A percentile compares a stretch with the other conserved stretches of the same genome.
Evolutionary conservation across 2,888 invertebrate genomes (phyloP).

Genomic region (Magallana nippona): DNA sequence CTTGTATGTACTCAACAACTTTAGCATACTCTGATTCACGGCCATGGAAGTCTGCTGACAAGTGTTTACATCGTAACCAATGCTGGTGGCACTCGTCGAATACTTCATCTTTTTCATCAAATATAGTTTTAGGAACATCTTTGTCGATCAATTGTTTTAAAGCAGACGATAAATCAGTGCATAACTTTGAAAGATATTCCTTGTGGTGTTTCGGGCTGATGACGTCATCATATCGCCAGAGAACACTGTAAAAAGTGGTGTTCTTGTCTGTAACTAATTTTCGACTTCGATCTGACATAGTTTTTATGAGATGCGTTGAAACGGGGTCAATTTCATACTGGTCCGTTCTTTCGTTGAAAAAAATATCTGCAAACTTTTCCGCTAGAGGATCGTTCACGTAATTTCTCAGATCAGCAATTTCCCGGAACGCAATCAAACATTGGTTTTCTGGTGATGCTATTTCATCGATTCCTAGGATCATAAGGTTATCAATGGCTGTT

Average conservation of each 20-base stretch:
- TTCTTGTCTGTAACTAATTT: slow-evolving; percentile 63
- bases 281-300: slow-evolving; percentile 64
- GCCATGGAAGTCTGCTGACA: slow-evolving; percentile 60
- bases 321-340: slow-evolving; percentile 63
- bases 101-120: slow-evolving; percentile 59
- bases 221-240: slow-evolving; percentile 78
- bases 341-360: slow-evolving; percentile 65
- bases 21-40: slow-evolving; percentile 60
- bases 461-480: slow-evolving; percentile 67
- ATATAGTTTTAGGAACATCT: slow-evolving; percentile 54
- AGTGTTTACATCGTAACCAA: slow-evolving; percentile 61
- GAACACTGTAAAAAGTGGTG: slow-evolving; percentile 67
- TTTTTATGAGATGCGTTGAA: slow-evolving; percentile 59
- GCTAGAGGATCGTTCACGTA: slow-evolving; percentile 69
- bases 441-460: slow-evolving; percentile 61
- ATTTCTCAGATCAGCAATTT: slow-evolving; percentile 78
- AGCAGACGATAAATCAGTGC: slow-evolving; percentile 60
- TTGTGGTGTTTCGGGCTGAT: slow-evolving; percentile 73
- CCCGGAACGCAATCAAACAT: slow-evolving; percentile 71
- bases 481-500: slow-evolving; percentile 73
- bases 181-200: slow-evolving; percentile 72
- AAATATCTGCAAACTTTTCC: slow-evolving; percentile 70
- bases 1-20: slow-evolving; percentile 66
- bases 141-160: slow-evolving; percentile 65
- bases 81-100: slow-evolving; percentile 67